Evolutionary conservation across 2,113 vertebrate species (phyloP).

Genomic region (Lepisosteus oculatus): DNA sequence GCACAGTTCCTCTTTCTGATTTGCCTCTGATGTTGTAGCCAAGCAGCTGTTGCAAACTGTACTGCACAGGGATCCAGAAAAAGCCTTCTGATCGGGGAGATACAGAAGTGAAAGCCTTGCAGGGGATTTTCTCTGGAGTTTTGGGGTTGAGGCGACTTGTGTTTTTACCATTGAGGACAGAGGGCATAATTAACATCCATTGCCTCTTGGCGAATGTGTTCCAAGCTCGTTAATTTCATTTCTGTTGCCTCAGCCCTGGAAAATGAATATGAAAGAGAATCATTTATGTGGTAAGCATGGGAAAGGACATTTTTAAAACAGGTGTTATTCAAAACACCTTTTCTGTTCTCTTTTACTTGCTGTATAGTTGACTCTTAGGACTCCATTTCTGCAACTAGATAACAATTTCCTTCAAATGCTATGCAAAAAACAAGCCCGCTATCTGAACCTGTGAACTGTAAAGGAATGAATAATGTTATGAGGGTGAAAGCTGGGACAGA

Average conservation of each 20-base stretch:
- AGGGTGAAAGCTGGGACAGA: no score
- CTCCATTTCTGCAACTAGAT: no score
- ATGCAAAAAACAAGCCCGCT: no score
- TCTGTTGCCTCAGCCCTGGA: slow-evolving; percentile 35
- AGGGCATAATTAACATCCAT: slow-evolving; percentile 54
- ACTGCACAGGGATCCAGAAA: neutral
- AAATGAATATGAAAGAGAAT: slow-evolving; percentile 39
- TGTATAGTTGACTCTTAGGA: no score
- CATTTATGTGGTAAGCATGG: slow-evolving; percentile 32
- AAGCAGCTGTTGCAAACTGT: slow-evolving; percentile 6
- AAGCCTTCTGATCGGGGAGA: neutral
- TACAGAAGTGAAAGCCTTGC: slow-evolving; percentile 1
- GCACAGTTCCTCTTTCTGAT: slow-evolving; percentile 3
- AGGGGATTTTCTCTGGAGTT: slow-evolving; percentile 5
- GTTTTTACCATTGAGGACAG: slow-evolving; percentile 1
- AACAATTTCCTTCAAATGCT: no score
- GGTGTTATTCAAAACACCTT: slow-evolving; percentile 20
- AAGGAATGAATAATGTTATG: no score
- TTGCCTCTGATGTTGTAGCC: no score
- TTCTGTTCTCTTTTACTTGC: no score
- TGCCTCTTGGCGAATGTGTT: slow-evolving; percentile 49
- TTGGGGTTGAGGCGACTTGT: neutral
- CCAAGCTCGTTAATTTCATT: slow-evolving; percentile 42
- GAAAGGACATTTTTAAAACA: slow-evolving; percentile 36
- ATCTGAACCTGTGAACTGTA: no score